phyloP scores from a whole-genome alignment of 2,113 vertebrate genomes.

The Cyphomyrus plagiostoma region DNA sequence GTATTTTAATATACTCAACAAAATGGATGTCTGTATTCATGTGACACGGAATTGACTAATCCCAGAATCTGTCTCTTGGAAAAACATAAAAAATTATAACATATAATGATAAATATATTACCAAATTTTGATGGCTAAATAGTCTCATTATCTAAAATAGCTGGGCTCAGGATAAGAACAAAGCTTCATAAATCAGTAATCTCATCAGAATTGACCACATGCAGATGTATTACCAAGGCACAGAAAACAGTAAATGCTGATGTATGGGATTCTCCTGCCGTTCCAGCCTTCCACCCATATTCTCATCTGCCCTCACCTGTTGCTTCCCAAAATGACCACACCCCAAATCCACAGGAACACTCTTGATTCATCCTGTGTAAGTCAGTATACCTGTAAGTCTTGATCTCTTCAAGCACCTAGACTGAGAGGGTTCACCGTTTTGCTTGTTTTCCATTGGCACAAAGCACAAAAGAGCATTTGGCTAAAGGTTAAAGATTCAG shows the following conservation, averaged over 20 bases:
- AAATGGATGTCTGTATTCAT: not conserved
- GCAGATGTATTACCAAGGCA: not conserved
- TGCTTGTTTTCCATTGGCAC: not conserved
- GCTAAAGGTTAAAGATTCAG: not conserved
- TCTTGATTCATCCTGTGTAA: not conserved
- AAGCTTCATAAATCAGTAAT: not conserved
- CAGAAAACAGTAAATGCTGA: not conserved
- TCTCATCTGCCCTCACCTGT: not conserved
- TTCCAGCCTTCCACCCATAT: not conserved
- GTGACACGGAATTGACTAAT: not conserved
- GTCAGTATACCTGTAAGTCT: not conserved
- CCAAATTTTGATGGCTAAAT: not conserved
- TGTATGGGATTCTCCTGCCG: not conserved
- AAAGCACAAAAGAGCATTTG: not conserved
- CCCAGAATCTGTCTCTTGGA: not conserved
- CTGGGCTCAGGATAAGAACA: not conserved
- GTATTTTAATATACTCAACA: not conserved
- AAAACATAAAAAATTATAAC: not conserved
- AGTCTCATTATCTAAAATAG: not conserved
- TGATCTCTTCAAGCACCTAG: not conserved
- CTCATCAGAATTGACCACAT: not conserved
- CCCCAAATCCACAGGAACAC: not conserved
- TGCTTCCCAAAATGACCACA: not conserved
- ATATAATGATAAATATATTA: not conserved
- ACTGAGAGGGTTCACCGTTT: not conserved